These are phyloP conservation scores for Antheraea pernyi DNA, from an alignment of 1,140 invertebrate genomes.

Conservation along the genomic window DNA sequence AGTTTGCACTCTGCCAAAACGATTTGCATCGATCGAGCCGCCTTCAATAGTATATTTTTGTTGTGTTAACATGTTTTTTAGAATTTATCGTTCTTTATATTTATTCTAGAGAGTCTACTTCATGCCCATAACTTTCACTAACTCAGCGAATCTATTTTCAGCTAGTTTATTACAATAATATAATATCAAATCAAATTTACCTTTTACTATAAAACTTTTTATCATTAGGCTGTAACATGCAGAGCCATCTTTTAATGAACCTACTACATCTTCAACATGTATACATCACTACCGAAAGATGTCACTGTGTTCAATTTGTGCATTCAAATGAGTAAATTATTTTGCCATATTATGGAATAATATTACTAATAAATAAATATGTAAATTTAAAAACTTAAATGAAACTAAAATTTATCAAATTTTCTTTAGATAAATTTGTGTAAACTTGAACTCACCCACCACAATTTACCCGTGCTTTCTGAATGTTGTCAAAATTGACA, in stretches of 20 bases:
- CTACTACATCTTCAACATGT: neutral
- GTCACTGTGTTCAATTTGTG: neutral
- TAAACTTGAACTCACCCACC: neutral
- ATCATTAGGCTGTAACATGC: neutral
- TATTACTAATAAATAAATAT: neutral
- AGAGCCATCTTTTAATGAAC: neutral
- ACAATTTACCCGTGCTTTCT: conserved; percentile 32
- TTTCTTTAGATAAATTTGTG: neutral
- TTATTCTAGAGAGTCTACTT: too few relatives aligned
- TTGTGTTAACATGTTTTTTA: neutral
- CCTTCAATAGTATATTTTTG: conserved; percentile 21
- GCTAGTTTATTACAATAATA: too few relatives aligned
- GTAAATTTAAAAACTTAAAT: neutral
- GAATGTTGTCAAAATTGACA: conserved; percentile 19
- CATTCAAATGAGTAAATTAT: too few relatives aligned
- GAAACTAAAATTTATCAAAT: neutral
- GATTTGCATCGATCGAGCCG: conserved; percentile 71
- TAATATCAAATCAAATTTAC: neutral
- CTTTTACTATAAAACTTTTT: neutral
- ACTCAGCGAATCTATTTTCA: too few relatives aligned
- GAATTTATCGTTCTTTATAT: neutral
- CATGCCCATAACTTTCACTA: too few relatives aligned
- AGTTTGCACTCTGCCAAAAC: conserved; percentile 78
- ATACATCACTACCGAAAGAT: neutral
- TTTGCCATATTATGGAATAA: neutral